A percentile compares a stretch with the other conserved stretches of the same genome.
Conservation (phyloP, 1,140 invertebrate species). For the Rhopalosiphum maidis region DNA sequence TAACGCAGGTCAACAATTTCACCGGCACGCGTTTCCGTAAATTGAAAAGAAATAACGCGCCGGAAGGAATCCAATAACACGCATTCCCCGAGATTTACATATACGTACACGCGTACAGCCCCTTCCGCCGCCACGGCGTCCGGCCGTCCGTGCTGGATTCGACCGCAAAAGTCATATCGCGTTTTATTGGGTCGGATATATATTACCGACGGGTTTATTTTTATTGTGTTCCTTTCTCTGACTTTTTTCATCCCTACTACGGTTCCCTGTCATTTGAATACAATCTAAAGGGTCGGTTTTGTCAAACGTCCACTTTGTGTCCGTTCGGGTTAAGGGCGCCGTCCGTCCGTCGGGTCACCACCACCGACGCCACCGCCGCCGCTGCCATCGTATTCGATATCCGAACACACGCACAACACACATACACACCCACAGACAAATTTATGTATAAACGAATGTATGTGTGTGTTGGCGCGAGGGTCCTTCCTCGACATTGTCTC, state of each 20-base stretch:
- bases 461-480: neutral
- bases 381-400: neutral
- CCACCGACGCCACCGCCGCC: neutral
- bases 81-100: constrained; percentile 55
- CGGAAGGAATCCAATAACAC: constrained; percentile 51
- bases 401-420: neutral
- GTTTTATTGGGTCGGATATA: constrained; percentile 56
- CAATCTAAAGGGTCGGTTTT: constrained; percentile 56
- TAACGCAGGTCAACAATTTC: constrained; percentile 46
- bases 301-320: constrained; percentile 54
- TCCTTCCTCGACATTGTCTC: neutral
- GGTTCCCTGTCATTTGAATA: constrained; percentile 53
- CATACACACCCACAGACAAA: neutral
- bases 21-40: constrained; percentile 30
- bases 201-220: constrained; percentile 55
- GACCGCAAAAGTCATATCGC: constrained; percentile 56
- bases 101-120: neutral
- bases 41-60: constrained; percentile 56
- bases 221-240: constrained; percentile 42
- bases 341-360: constrained; percentile 41
- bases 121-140: neutral
- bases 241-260: neutral
- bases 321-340: constrained; percentile 58
- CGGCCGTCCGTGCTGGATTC: constrained; percentile 7
- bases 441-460: neutral